Percentiles rank a stretch among this genome's conserved stretches.
phyloP scores from a whole-genome alignment of 1,140 invertebrate species.

The Ooceraea biroi region DNA sequence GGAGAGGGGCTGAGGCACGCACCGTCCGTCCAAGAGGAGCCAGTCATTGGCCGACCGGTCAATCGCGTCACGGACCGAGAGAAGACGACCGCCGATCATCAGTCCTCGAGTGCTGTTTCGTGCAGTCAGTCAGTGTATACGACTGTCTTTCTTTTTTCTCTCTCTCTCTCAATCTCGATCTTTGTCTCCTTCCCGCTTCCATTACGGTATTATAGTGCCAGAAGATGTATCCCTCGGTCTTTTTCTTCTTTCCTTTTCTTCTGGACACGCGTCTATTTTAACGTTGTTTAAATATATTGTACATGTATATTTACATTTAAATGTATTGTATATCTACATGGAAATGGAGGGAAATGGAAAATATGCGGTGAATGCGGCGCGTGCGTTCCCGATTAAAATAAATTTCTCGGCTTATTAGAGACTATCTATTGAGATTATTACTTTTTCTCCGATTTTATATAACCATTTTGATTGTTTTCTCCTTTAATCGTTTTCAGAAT shows the following conservation, averaged over 20 bases:
- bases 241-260: slow-evolving; percentile 19
- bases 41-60: slow-evolving; percentile 69
- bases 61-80: slow-evolving; percentile 66
- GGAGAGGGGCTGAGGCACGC: slow-evolving; percentile 29
- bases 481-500: too few species aligned
- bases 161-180: background rate
- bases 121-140: slow-evolving; percentile 48
- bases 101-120: slow-evolving; percentile 60
- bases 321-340: too few species aligned
- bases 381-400: too few species aligned
- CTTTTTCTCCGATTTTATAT: too few species aligned
- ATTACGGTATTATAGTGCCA: background rate
- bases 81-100: slow-evolving; percentile 63
- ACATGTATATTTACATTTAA: too few species aligned
- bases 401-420: too few species aligned
- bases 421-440: too few species aligned
- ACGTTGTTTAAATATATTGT: too few species aligned
- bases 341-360: too few species aligned
- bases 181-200: slow-evolving; percentile 5
- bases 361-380: too few species aligned
- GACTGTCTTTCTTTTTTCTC: slow-evolving; percentile 13
- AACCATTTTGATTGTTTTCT: too few species aligned
- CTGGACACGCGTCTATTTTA: too few species aligned
- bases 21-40: slow-evolving; percentile 44
- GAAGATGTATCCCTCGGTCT: background rate